Evolutionary conservation across 2,113 vertebrate species (phyloP).

Genomic region (Neolamprologus modestus): DNA sequence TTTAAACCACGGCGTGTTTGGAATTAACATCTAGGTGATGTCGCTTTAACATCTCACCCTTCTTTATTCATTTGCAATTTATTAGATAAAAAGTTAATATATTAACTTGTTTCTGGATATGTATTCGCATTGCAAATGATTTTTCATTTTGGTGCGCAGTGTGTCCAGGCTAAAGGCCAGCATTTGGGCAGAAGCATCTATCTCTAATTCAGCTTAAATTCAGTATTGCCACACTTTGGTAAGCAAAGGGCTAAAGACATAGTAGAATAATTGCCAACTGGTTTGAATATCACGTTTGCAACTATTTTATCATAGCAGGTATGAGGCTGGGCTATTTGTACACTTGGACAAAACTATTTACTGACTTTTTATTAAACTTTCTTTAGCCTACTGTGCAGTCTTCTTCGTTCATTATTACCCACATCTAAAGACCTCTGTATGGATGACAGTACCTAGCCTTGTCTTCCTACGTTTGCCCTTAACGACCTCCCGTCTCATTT

Average conservation of each 20-base stretch:
- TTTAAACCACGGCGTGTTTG: neutral
- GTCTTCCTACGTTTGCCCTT: slow-evolving; percentile 28
- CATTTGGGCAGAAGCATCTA: neutral
- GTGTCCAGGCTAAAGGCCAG: neutral
- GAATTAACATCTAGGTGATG: neutral
- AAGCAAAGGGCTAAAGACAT: neutral
- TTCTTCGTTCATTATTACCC: neutral
- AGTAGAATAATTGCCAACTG: neutral
- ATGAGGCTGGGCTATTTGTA: neutral
- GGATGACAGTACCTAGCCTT: neutral
- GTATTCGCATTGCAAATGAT: neutral
- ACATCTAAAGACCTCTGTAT: slow-evolving; percentile 10
- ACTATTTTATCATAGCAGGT: neutral
- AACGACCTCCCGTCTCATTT: slow-evolving; percentile 40
- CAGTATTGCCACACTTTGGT: neutral
- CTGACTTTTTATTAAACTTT: neutral
- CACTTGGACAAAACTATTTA: slow-evolving; percentile 10
- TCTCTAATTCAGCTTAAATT: neutral
- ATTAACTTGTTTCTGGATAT: neutral
- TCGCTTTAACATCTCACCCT: neutral
- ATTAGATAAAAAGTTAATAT: neutral
- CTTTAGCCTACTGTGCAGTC: neutral
- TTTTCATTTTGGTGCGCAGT: neutral
- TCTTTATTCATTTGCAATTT: neutral
- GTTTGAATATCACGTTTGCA: neutral